These are phyloP conservation scores for Lepidocyrtinus sp. DNA, from an alignment of 2,888 invertebrate genomes.

Conservation along the genomic window DNA sequence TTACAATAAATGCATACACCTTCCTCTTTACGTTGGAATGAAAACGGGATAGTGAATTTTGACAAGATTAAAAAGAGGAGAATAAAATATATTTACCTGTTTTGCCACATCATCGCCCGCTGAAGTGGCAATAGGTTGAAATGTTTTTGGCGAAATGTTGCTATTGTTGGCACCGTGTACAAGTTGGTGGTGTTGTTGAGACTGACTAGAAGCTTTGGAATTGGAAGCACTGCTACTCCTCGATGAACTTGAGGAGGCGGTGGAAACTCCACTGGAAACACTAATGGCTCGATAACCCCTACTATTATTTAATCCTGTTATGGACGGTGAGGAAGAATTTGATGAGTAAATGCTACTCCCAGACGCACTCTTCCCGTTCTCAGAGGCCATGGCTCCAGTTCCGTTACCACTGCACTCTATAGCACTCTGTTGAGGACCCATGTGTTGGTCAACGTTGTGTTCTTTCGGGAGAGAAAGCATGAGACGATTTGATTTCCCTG, in stretches of 20 bases:
- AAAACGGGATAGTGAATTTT: too few relatives aligned
- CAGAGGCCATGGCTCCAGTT: slow-evolving; percentile 12
- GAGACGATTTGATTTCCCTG: slow-evolving; percentile 59
- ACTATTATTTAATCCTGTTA: slow-evolving; percentile 27
- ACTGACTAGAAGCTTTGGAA: slow-evolving; percentile 58
- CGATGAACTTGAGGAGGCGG: slow-evolving; percentile 45
- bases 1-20: too few relatives aligned
- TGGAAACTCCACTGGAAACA: slow-evolving; percentile 47
- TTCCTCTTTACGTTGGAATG: too few relatives aligned
- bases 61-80: too few relatives aligned
- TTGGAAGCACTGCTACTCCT: slow-evolving; percentile 39
- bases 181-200: slow-evolving; percentile 45
- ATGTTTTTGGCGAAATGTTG: slow-evolving; percentile 37
- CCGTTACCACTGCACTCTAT: too few relatives aligned
- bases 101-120: slow-evolving; percentile 21
- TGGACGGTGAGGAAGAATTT: slow-evolving; percentile 38
- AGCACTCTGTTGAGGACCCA: slow-evolving; percentile 7
- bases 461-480: slow-evolving; percentile 67
- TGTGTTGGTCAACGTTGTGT: slow-evolving; percentile 36
- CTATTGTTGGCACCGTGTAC: slow-evolving; percentile 42
- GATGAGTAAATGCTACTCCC: slow-evolving; percentile 22
- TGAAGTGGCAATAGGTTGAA: slow-evolving; percentile 18
- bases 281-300: slow-evolving; percentile 47
- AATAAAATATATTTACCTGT: too few relatives aligned
- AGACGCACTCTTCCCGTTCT: slow-evolving; percentile 4